Evolutionary conservation across 2,113 vertebrate species (phyloP).

Genomic region (Chionodraco myersi): DNA sequence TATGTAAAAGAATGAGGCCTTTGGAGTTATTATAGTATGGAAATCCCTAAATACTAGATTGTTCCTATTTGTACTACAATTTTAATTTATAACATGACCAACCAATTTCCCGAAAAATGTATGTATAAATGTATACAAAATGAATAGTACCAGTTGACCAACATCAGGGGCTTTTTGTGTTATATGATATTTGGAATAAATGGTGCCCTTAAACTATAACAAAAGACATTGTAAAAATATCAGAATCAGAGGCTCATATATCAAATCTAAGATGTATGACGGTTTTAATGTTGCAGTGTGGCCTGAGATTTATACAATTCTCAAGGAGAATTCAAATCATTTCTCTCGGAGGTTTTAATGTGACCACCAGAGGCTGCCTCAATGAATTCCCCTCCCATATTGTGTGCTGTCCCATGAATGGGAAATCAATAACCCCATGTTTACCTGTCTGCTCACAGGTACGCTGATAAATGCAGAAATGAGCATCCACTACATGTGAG

Average conservation of each 20-base stretch:
- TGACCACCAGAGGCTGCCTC: constrained; percentile 24
- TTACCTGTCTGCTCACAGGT: constrained; percentile 20
- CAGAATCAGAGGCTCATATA: background rate
- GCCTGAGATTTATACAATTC: constrained; percentile 12
- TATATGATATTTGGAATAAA: background rate
- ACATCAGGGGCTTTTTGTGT: background rate
- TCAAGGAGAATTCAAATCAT: background rate
- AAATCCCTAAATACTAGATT: too few relatives aligned
- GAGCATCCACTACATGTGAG: constrained; percentile 9
- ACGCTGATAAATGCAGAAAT: constrained; percentile 11
- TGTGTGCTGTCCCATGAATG: background rate
- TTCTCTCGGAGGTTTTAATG: constrained; percentile 2
- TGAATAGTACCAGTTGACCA: background rate
- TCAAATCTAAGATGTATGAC: background rate
- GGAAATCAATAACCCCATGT: constrained; percentile 39
- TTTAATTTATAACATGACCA: too few relatives aligned
- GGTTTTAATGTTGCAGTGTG: background rate
- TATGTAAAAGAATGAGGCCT: background rate
- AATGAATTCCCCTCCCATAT: constrained; percentile 1
- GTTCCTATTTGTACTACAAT: too few relatives aligned
- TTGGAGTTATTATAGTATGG: background rate
- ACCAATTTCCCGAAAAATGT: background rate
- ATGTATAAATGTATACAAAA: background rate
- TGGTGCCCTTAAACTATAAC: background rate
- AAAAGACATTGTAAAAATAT: background rate